Evolutionary conservation across 1,140 invertebrate genomes (phyloP).

Genomic region (Sesamia nonagrioides): DNA sequence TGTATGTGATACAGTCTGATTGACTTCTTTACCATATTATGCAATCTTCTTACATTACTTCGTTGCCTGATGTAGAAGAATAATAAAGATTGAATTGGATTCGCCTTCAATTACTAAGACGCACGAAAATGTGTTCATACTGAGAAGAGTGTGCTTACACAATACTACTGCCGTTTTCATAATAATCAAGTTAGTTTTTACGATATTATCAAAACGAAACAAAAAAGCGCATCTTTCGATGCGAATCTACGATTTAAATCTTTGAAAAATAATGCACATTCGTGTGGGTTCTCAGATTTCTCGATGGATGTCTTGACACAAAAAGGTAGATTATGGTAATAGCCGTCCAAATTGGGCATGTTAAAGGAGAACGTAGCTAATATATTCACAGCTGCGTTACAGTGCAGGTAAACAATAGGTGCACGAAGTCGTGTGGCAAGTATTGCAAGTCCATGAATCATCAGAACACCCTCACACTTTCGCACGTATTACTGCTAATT

Average conservation of each 20-base stretch:
- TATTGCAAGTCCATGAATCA: conserved; percentile 57
- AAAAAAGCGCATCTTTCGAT: too few species aligned
- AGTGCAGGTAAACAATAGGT: conserved; percentile 44
- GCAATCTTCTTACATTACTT: conserved; percentile 8
- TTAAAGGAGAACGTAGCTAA: conserved; percentile 33
- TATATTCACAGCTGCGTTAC: conserved; percentile 42
- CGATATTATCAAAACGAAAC: too few species aligned
- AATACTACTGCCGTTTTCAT: too few species aligned
- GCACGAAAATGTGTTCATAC: too few species aligned
- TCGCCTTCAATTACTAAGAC: too few species aligned
- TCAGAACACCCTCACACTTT: conserved; percentile 54
- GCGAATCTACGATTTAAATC: too few species aligned
- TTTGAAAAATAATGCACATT: neutral
- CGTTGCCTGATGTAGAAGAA: neutral
- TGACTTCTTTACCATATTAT: conserved; percentile 32
- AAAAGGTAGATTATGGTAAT: conserved; percentile 45
- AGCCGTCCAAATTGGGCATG: conserved; percentile 35
- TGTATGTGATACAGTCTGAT: conserved; percentile 33
- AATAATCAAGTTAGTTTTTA: too few species aligned
- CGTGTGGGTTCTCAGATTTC: conserved; percentile 13
- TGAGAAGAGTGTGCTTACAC: too few species aligned
- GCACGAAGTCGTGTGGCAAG: conserved; percentile 12
- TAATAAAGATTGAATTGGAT: neutral
- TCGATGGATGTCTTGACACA: conserved; percentile 34
- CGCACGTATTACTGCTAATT: conserved; percentile 53